Evolutionary conservation across 2,888 invertebrate species (phyloP).

Genomic region (Stomorhina lunata): DNA sequence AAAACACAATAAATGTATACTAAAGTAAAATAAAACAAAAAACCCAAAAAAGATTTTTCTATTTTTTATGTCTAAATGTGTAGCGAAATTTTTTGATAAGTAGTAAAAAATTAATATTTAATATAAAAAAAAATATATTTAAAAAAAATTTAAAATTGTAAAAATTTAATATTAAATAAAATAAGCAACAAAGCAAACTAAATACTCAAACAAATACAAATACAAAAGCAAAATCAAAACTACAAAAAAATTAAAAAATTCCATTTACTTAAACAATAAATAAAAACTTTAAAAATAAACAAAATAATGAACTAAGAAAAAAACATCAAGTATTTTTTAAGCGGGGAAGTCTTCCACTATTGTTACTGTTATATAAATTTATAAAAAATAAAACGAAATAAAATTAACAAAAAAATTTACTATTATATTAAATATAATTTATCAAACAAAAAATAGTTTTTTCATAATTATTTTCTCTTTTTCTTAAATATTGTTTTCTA

Average conservation of each 20-base stretch:
- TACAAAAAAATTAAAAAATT: not conserved
- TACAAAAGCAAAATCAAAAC: slow-evolving; percentile 1
- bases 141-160: slow-evolving; percentile 15
- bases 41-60: slow-evolving; percentile 42
- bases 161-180: not conserved
- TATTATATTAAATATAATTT: slow-evolving; percentile 47
- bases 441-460: slow-evolving; percentile 57
- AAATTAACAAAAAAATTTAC: slow-evolving; percentile 18
- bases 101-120: slow-evolving; percentile 32
- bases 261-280: slow-evolving; percentile 3
- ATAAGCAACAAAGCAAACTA: not conserved
- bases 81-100: slow-evolving; percentile 52
- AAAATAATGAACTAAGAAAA: slow-evolving; percentile 34
- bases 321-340: slow-evolving; percentile 72
- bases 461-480: not conserved
- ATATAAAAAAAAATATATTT: not conserved
- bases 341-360: slow-evolving; percentile 80
- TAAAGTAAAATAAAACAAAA: slow-evolving; percentile 19
- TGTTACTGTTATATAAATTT: slow-evolving; percentile 72
- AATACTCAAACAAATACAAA: not conserved
- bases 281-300: slow-evolving; percentile 10
- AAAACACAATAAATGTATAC: slow-evolving; percentile 43
- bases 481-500: not conserved
- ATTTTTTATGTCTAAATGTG: slow-evolving; percentile 65
- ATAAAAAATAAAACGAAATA: slow-evolving; percentile 33